Percentiles rank a stretch among this genome's conserved stretches.
phyloP scores from a whole-genome alignment of 2,888 invertebrate genomes.

The Chloroclysta siterata region DNA sequence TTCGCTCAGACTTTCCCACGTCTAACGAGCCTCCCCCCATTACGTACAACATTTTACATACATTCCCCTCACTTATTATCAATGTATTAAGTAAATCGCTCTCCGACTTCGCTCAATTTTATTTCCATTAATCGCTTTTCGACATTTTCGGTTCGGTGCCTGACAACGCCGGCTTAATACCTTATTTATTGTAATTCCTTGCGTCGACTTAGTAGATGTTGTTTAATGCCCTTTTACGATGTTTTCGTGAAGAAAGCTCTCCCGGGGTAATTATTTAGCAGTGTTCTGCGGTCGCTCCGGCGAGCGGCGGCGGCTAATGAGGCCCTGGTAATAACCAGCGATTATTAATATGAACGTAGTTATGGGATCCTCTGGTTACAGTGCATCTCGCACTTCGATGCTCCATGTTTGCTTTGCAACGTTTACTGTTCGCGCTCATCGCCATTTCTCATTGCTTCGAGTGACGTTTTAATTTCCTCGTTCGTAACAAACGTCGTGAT shows the following conservation, averaged over 20 bases:
- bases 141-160: slow-evolving; percentile 70
- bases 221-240: slow-evolving; percentile 74
- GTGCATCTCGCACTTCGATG: slow-evolving; percentile 49
- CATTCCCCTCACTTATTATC: slow-evolving; percentile 79
- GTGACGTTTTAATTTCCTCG: slow-evolving; percentile 43
- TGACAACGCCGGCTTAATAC: slow-evolving; percentile 73
- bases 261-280: slow-evolving; percentile 79
- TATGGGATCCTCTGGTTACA: slow-evolving; percentile 69
- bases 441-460: slow-evolving; percentile 40
- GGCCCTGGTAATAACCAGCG: slow-evolving; percentile 74
- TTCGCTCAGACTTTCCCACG: slow-evolving; percentile 72
- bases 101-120: slow-evolving; percentile 73
- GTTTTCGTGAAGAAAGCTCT: slow-evolving; percentile 80
- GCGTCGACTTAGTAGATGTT: slow-evolving; percentile 73
- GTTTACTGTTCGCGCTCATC: slow-evolving; percentile 41
- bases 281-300: slow-evolving; percentile 79
- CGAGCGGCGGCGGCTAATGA: slow-evolving; percentile 75
- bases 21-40: slow-evolving; percentile 81
- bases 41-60: slow-evolving; percentile 79
- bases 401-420: slow-evolving; percentile 56
- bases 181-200: slow-evolving; percentile 78
- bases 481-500: slow-evolving; percentile 41
- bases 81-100: slow-evolving; percentile 81
- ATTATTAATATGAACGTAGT: slow-evolving; percentile 80
- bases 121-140: slow-evolving; percentile 79